A percentile compares a stretch with the other conserved stretches of the same genome.
phyloP scores from a whole-genome alignment of 2,888 invertebrate genomes.

The Chymomyza procnemis region DNA sequence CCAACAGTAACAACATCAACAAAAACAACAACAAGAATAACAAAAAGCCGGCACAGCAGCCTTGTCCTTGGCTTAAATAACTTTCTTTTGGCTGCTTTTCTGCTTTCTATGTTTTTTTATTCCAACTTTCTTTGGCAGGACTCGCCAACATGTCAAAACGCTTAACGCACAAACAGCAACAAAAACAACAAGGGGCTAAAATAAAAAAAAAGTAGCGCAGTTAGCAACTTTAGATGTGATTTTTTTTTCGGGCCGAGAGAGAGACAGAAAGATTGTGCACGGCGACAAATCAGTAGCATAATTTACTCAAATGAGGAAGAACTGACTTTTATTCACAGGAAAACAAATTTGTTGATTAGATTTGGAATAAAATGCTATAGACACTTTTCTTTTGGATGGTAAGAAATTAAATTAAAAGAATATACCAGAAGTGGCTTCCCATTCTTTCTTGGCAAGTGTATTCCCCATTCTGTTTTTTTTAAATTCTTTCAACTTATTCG shows the following conservation, averaged over 20 bases:
- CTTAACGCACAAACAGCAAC: conserved; percentile 50
- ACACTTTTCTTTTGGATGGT: too few species aligned
- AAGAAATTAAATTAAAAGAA: too few species aligned
- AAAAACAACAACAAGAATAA: not conserved
- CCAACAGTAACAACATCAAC: not conserved
- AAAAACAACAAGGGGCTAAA: not conserved
- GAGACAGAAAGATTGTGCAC: too few species aligned
- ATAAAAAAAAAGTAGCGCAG: not conserved
- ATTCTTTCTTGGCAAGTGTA: too few species aligned
- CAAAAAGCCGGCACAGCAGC: conserved; percentile 28
- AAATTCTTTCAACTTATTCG: too few species aligned
- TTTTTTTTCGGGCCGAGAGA: not conserved
- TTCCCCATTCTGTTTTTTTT: too few species aligned
- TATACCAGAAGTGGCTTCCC: too few species aligned
- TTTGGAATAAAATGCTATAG: too few species aligned
- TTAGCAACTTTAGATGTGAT: not conserved
- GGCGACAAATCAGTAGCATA: not conserved
- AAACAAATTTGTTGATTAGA: too few species aligned
- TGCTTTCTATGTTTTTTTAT: too few species aligned
- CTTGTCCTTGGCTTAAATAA: conserved; percentile 51
- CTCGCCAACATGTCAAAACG: conserved; percentile 59
- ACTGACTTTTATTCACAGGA: too few species aligned
- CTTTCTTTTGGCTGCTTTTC: conserved; percentile 46
- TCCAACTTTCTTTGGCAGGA: conserved; percentile 16
- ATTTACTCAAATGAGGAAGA: too few species aligned